A percentile compares a stretch with the other conserved stretches of the same genome.
These are phyloP conservation scores for Mesitornis unicolor DNA, from an alignment of 2,113 vertebrate genomes.

Conservation along the genomic window DNA sequence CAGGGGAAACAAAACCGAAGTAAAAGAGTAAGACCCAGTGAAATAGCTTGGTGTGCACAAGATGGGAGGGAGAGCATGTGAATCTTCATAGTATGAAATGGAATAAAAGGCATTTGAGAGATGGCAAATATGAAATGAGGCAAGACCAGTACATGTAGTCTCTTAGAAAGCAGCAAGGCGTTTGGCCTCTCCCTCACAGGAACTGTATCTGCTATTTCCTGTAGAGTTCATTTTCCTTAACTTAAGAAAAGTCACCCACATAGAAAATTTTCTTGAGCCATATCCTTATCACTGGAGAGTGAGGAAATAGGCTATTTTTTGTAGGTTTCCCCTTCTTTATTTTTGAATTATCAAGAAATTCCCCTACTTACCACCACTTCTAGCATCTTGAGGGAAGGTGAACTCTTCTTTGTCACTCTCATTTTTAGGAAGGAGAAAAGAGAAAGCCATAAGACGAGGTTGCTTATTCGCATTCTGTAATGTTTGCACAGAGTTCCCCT, in stretches of 20 bases:
- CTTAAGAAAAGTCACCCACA: neutral
- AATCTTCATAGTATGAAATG: accelerated
- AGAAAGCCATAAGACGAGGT: neutral
- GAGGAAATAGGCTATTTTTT: accelerated
- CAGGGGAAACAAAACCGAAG: neutral
- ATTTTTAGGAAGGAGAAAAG: neutral
- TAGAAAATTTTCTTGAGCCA: neutral
- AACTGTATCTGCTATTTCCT: neutral
- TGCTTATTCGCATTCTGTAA: neutral
- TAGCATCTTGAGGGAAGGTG: neutral
- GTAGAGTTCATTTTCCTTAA: neutral
- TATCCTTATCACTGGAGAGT: neutral
- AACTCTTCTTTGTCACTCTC: constrained; percentile 31
- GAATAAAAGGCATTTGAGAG: neutral
- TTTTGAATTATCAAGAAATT: neutral
- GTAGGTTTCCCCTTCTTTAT: neutral
- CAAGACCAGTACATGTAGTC: accelerated
- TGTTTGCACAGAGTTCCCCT: neutral
- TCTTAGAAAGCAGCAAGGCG: neutral
- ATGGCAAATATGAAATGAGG: neutral
- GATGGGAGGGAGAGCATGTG: neutral
- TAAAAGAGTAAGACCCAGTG: neutral
- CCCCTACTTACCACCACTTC: constrained; percentile 9
- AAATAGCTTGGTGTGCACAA: neutral
- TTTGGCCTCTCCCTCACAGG: neutral